A percentile compares a stretch with the other conserved stretches of the same genome.
phyloP scores from a whole-genome alignment of 30 jellyfish, hydroid and myxozoan genomes.

The Chironex yamaguchii region DNA sequence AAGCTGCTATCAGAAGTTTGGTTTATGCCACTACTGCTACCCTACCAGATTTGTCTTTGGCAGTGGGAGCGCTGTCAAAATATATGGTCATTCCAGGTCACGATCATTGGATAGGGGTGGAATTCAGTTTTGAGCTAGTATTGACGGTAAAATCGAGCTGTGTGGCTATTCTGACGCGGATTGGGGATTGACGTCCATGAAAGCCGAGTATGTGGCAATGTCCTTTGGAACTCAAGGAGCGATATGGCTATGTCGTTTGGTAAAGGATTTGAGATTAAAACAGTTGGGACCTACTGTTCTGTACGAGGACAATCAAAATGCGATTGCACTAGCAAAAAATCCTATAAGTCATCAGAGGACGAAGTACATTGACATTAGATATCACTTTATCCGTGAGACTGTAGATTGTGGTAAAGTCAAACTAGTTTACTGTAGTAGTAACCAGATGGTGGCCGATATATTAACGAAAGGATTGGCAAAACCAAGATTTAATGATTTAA shows the following conservation, averaged over 20 bases:
- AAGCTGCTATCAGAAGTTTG: constrained; percentile 25
- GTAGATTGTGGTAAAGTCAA: constrained; percentile 4
- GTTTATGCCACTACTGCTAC: constrained; percentile 42
- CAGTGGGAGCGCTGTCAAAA: too few species aligned
- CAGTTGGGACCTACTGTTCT: constrained; percentile 21
- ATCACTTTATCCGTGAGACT: too few species aligned
- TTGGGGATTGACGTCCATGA: constrained; percentile 58
- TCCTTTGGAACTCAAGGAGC: constrained; percentile 65
- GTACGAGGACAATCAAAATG: constrained; percentile 66
- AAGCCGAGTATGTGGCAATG: too few species aligned
- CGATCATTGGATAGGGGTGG: too few species aligned
- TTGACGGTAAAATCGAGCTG: too few species aligned
- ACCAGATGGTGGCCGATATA: constrained; percentile 47
- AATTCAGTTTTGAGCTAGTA: too few species aligned
- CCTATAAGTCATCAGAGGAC: constrained; percentile 50
- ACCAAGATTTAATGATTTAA: too few species aligned
- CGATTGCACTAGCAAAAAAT: constrained; percentile 62
- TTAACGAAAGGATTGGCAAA: constrained; percentile 36
- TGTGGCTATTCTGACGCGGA: too few species aligned
- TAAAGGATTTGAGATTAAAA: constrained; percentile 37
- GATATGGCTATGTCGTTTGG: constrained; percentile 44
- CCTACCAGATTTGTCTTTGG: too few species aligned
- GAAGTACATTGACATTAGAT: constrained; percentile 45
- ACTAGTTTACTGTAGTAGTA: constrained; percentile 47
- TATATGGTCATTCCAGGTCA: too few species aligned